Base-by-base conservation (phyloP, 2,888 invertebrate genomes). In the Therioaphis trifolii region DNA sequence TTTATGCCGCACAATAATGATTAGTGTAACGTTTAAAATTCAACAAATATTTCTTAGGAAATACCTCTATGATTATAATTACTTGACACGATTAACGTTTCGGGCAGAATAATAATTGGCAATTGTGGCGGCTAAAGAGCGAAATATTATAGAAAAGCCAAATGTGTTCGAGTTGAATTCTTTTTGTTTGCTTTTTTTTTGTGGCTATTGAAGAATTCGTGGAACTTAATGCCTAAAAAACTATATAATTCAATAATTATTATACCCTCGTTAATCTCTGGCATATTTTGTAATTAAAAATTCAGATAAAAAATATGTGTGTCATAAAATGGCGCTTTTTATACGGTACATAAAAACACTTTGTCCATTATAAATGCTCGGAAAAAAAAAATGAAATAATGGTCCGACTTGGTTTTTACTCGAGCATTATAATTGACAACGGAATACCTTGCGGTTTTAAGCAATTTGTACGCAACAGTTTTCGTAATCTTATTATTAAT, bases 231-330 rank as follows among this genome's bases (percentile, higher is more conserved):
- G 75, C 75, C 61, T 61, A 58, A 24, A 55, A 21, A 29, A 21
- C 15, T 27, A 18, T 52, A 72, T 52, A 35, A 35, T 58, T 21
- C 55, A 58, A 75, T 75, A 75, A 58, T 75, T 58, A 75, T 58
- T 40, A 40, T 24, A 40, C 27, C 15, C 55, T 58, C 55, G 40
- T 75, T 58, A 75, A 40, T 55, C 21, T 58, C 58, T 24, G 40
- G 18, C 58, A 43, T 40, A 11, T 58, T 75, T 40, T 40, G 55
- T 55, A 58, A 75, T 75, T n/a, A 72, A 72, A 72, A 55, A 72
- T 52, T 12, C 29, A 3, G 27, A 72, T 49, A 5, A 49, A 72
- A 72, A 49, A 72, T 35, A 35, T 49, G 7, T 72, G 18, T 12
- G 71, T 29, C 18, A 29, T 18, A 72, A 49, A 49, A 3, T 2